phyloP scores from a whole-genome alignment of 2,113 vertebrate genomes.

The Melanotaenia duboulayi region DNA sequence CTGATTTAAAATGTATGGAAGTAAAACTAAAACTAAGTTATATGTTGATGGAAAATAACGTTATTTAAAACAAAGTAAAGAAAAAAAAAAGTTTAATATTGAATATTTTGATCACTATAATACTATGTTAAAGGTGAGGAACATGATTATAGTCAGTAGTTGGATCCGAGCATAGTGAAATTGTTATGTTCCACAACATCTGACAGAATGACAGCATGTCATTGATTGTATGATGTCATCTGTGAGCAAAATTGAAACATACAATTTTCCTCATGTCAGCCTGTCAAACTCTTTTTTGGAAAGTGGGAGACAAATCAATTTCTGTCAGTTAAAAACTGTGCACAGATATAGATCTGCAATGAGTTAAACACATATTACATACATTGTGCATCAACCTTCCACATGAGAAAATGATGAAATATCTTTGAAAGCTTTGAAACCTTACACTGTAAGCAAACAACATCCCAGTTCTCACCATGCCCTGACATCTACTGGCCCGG shows the following conservation, averaged over 20 bases:
- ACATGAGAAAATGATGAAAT: no score
- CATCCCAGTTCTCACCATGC: neutral
- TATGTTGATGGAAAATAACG: no score
- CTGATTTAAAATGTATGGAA: no score
- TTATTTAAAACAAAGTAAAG: neutral
- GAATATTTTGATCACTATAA: neutral
- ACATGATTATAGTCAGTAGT: neutral
- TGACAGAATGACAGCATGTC: conserved; percentile 1
- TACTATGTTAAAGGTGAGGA: neutral
- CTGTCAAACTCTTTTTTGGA: neutral
- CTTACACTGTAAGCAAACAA: no score
- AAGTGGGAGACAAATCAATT: neutral
- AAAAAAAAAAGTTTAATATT: conserved; percentile 4
- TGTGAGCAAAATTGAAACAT: neutral
- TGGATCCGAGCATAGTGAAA: neutral
- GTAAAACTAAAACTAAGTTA: no score
- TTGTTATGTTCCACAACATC: neutral
- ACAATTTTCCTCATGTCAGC: neutral
- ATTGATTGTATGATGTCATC: conserved; percentile 15
- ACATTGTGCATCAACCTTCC: no score
- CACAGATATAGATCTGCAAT: neutral
- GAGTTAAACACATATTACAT: conserved; percentile 11
- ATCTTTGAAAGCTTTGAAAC: no score
- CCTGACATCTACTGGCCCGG: neutral
- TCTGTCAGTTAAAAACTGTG: conserved; percentile 6